Evolutionary conservation across 2,888 invertebrate genomes (phyloP).

Genomic region (Resseliella maxima): DNA sequence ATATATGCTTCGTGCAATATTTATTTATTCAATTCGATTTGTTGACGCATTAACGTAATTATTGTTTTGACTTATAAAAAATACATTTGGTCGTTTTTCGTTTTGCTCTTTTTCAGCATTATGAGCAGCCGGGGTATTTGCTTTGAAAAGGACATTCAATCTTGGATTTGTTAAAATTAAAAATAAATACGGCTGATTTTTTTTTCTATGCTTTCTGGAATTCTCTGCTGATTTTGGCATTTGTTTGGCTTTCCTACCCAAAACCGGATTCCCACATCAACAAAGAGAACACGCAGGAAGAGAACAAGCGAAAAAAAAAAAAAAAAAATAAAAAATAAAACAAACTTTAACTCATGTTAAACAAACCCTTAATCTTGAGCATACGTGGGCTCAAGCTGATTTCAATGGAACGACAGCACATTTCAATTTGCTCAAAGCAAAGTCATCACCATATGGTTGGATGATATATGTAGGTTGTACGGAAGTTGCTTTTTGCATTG

Average conservation of each 20-base stretch:
- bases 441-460: neutral
- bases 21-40: constrained; percentile 28
- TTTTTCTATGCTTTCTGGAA: neutral
- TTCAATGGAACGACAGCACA: neutral
- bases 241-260: neutral
- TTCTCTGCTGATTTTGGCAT: constrained; percentile 38
- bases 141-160: neutral
- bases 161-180: constrained; percentile 35
- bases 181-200: constrained; percentile 21
- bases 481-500: neutral
- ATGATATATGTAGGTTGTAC: neutral
- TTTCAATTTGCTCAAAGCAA: neutral
- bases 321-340: no score
- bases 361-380: neutral
- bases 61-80: constrained; percentile 8
- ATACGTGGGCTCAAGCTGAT: neutral
- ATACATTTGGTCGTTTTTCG: neutral
- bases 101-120: constrained; percentile 1
- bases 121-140: neutral
- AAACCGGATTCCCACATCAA: neutral
- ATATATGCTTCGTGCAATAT: neutral
- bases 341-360: neutral
- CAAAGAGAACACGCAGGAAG: no score
- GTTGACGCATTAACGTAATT: constrained; percentile 51
- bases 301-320: no score